Evolutionary conservation across 2,113 vertebrate species (phyloP), one percentile per base, ranked within the genome.

Genomic region (Toxostoma redivivum): DNA sequence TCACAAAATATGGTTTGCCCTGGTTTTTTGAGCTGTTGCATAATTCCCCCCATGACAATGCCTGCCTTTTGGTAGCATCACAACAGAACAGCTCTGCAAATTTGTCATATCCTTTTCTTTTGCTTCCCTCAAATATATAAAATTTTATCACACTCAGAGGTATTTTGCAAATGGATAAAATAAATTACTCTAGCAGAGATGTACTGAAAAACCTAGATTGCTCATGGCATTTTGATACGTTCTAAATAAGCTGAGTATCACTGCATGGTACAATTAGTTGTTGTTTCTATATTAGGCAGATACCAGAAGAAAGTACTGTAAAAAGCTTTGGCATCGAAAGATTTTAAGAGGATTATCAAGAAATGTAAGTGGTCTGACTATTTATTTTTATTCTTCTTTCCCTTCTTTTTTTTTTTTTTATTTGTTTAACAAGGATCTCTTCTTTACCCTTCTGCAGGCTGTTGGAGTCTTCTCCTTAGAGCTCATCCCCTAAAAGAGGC

Each of bases 211-310:
- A 44, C 20, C 16, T 56, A 35, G 4, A 44, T 60, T 90, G 7
- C 2, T 54, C 5, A 6, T 40, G 37, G 2, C 9, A 25, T 4
- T 2, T 27, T 4, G 4, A 16, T 50, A 42, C 54, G 0, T 3
- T 53, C 19, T 79, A 60, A 67, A 67, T 40, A 66, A 66, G 12
- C 4, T 69, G 38, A 57, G 23, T 58, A 38, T 47, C 18, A 19
- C 8, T 76, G 61, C 30, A 48, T 15, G 28, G 3, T 14, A 77
- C 8, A 51, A 12, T 48, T 61, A 18, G 5, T 40, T 16, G 11
- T 10, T 45, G 1, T 50, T 85, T 81, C 25, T 73, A 4, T 12
- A 15, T 69, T 33, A 83, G 27, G 53, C 1, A 30, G 38, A 25
- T 2, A 33, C 3, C 13, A 30, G 16, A 72, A 80, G 5, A 64